These are phyloP conservation scores for Helicoverpa armigera DNA, from an alignment of 1,140 invertebrate species.

Conservation along the genomic window DNA sequence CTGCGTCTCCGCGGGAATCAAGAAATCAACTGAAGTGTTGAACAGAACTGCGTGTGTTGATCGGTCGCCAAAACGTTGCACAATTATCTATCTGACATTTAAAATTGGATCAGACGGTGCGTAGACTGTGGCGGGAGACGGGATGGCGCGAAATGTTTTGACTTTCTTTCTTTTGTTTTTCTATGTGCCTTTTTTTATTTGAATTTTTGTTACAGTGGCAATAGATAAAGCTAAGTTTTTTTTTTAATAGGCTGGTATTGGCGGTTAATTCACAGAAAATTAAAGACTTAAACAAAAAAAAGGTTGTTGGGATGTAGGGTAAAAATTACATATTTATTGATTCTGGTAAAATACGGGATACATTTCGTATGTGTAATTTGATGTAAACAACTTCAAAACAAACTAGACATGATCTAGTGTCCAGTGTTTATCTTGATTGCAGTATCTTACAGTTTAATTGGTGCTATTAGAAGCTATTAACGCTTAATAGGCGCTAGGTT, in stretches of 20 bases:
- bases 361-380: too few relatives aligned
- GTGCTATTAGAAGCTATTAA: slow-evolving; percentile 3
- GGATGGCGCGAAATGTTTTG: slow-evolving; percentile 28
- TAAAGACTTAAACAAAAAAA: background rate
- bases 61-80: slow-evolving; percentile 76
- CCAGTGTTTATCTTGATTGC: slow-evolving; percentile 13
- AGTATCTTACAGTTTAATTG: slow-evolving; percentile 10
- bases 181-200: background rate
- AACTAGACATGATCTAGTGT: background rate
- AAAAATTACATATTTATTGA: too few relatives aligned
- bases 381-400: background rate
- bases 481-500: background rate
- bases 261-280: background rate
- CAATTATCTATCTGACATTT: slow-evolving; percentile 85
- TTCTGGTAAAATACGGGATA: background rate
- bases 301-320: too few relatives aligned
- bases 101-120: slow-evolving; percentile 80
- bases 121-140: slow-evolving; percentile 57
- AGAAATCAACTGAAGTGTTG: slow-evolving; percentile 62
- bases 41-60: slow-evolving; percentile 71
- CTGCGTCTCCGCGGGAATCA: slow-evolving; percentile 55
- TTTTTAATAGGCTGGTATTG: too few relatives aligned
- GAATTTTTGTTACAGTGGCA: background rate
- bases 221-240: background rate
- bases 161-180: background rate